These are phyloP conservation scores for Drosophila eohydei DNA, from an alignment of 2,888 invertebrate genomes.

Conservation along the genomic window DNA sequence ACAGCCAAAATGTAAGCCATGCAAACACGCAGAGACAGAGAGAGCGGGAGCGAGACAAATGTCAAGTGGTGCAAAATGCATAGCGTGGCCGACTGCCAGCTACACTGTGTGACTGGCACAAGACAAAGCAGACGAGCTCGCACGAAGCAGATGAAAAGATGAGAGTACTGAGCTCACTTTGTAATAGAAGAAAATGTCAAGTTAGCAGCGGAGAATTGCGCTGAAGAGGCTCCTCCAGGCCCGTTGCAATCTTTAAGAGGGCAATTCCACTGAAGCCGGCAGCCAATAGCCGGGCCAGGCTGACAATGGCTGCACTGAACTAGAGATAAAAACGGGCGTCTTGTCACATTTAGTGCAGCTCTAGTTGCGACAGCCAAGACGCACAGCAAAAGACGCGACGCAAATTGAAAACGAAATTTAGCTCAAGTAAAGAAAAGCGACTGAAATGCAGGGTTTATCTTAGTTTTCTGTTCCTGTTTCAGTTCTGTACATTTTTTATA, in stretches of 20 bases:
- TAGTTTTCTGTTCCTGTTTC: neutral
- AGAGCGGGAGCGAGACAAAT: slow-evolving; percentile 22
- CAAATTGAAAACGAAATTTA: slow-evolving; percentile 70
- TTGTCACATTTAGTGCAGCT: slow-evolving; percentile 60
- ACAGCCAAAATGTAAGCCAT: slow-evolving; percentile 27
- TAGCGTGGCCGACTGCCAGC: slow-evolving; percentile 39
- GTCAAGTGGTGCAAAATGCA: slow-evolving; percentile 61
- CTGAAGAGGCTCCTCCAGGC: slow-evolving; percentile 11
- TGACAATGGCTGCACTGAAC: slow-evolving; percentile 1
- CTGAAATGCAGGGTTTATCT: slow-evolving; percentile 39
- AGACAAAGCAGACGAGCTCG: slow-evolving; percentile 12
- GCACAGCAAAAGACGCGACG: slow-evolving; percentile 47
- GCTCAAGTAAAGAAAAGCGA: slow-evolving; percentile 16
- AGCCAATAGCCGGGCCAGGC: neutral
- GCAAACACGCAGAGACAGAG: neutral
- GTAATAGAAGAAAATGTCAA: slow-evolving; percentile 37
- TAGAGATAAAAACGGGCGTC: slow-evolving; percentile 33
- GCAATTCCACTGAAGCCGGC: slow-evolving; percentile 20
- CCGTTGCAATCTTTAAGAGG: slow-evolving; percentile 13
- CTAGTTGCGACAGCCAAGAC: slow-evolving; percentile 30
- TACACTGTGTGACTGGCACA: slow-evolving; percentile 26
- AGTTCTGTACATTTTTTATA: slow-evolving; percentile 32
- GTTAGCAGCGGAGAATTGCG: slow-evolving; percentile 25
- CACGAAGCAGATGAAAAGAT: slow-evolving; percentile 3
- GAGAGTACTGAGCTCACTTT: slow-evolving; percentile 31